Evolutionary conservation across 2,888 invertebrate genomes (phyloP), one percentile per base, ranked within the genome.

Genomic region (Amblyteles armatorius): DNA sequence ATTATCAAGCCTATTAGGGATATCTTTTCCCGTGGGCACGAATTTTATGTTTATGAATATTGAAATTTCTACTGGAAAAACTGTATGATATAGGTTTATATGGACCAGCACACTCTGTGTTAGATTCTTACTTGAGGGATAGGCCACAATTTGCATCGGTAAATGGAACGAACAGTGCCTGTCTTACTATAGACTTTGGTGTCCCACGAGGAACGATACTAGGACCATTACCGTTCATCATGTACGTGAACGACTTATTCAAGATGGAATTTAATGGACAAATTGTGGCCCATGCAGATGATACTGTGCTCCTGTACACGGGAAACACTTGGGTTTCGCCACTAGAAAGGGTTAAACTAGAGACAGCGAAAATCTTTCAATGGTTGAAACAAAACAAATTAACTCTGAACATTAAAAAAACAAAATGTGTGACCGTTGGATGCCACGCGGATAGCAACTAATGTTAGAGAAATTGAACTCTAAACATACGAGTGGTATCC

Each of bases 221-320:
- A 9, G 69, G 69, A 29, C 33, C 69, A 4, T 16, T 71, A 16
- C 26, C 52, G 5, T 71, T 71, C 29, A 13, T 71, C 3, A 48
- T 29, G 7, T 71, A 71, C 29, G 52, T 71, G 33, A 40, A 71
- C 16, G 69, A 71, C 13, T 40, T 71, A 16, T 52, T 71, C 33
- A 19, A 55, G 16, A 16, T 71, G 13, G 29, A 52, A n/a, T 5
- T 16, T 1, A 26, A 29, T 2, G 3, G 36, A 19, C 4, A 71
- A 6, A n/a, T 67, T 3, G 33, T 52, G 5, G 71, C 33, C 2
- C 19, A n/a, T 22, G 52, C 52, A 2, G 29, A 52, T n/a, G 71
- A 71, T 16, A 55, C 71, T 2, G 2, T 13, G 4, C 16, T 71
- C 3, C 16, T 52, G 19, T 71, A 71, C 4, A 29, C 33, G 1